Base-by-base conservation (phyloP, 2,888 invertebrate genomes). In the Xanthia icteritia region DNA sequence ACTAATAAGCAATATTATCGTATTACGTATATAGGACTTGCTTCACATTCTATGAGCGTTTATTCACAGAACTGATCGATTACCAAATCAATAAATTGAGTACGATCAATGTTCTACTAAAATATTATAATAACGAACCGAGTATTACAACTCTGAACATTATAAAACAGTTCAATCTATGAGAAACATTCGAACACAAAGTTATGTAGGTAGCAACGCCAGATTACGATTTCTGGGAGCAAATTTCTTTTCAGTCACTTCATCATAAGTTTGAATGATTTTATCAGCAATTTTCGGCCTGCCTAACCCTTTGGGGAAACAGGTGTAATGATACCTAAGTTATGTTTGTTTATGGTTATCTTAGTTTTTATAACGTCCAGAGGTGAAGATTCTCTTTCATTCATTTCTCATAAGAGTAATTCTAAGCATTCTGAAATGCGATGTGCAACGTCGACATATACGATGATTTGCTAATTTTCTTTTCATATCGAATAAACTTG, bases 1-100 rank as follows among this genome's bases (percentile, higher is more conserved):
- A 81, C 54, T 45, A 74, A 75, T 83, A 85, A 81, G 85, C 85
- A 81, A n/a, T 78, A 69, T 78, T 78, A 84, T 85, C 85, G 72
- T 68, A 71, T 85, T 85, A 72, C 85, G n/a, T 58, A 13, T 78
- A 65, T 84, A 76, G 84, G 31, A 76, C 60, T 85, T 75, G 56
- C 79, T 69, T 69, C 2, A 84, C 79, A 82, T 82, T 73, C 83
- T 84, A 84, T 84, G 77, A 65, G 60, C 69, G 61, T 83, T 45
- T 58, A 54, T 84, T 84, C 84, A 81, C 58, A 67, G 83, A 84
- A 84, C 51, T 48, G 75, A 61, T 84, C 69, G 84, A 78, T 84
- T 84, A 76, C 78, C 75, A 69, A 78, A 84, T 81, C 83, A 65
- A 70, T 77, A 67, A 51, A 74, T 77, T 81, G 61, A 74, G 54